Evolutionary conservation across 2,888 invertebrate species (phyloP), one percentile per base, ranked within the genome.

Genomic region (Aricia artaxerxes): DNA sequence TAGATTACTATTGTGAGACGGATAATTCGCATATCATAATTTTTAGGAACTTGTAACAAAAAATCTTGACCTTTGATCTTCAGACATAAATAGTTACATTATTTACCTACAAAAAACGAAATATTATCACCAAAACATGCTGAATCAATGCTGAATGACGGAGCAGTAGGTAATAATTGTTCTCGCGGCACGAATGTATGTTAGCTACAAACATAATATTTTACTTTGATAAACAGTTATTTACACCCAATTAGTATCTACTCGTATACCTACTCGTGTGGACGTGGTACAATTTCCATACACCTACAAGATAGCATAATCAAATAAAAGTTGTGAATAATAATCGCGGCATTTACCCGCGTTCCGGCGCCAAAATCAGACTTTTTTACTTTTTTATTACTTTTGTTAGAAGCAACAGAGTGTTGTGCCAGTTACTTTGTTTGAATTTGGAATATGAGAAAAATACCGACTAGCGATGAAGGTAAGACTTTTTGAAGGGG

Each of bases 281-380:
- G 24, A 64, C 64, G 64, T 31, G 64, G 2, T 64, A 11, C 31
- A 64, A 64, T 64, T 64, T 64, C 24, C 64, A 11, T 64, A 64
- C 31, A 64, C 64, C 31, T 64, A 64, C 64, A 24, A 64, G 64
- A 64, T 64, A 64, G 64, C 24, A 11, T 64, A 64, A 64, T 64
- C 64, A 31, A 64, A 31, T 64, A 64, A 9, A 64, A 64, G 7
- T 61, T 61, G 5, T 31, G 31, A 64, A 64, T 31, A 64, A 60
- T 7, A 64, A 64, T 64, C 6, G 31, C 31, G 24, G 24, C 64
- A 64, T 31, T 64, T 3, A 31, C 24, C 9, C 64, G 24, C 31
- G 64, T 64, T 64, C 24, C 64, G 31, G 64, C 31, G 31, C 31
- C 4, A 64, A 64, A 64, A 64, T 31, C 2, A 9, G 64, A 24